phyloP scores from a whole-genome alignment of 2,888 invertebrate species.

The Diloba caeruleocephala region DNA sequence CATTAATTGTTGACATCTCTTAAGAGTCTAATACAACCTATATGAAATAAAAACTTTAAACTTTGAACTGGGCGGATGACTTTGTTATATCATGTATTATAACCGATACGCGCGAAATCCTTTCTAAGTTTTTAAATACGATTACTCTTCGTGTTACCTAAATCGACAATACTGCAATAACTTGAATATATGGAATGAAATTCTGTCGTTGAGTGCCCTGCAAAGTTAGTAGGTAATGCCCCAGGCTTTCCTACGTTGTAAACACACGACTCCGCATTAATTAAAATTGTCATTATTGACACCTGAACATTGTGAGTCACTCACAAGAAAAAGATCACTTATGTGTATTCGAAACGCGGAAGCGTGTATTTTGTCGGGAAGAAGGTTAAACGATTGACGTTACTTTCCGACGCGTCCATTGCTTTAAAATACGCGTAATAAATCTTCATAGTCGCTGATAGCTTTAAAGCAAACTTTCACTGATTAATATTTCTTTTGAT shows the following conservation, averaged over 20 bases:
- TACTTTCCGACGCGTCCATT: slow-evolving; percentile 64
- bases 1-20: too few relatives aligned
- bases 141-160: too few relatives aligned
- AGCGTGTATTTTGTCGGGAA: slow-evolving; percentile 62
- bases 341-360: slow-evolving; percentile 66
- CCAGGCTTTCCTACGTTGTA: too few relatives aligned
- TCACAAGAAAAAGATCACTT: slow-evolving; percentile 55
- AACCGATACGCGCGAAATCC: too few relatives aligned
- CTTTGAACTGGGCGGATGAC: too few relatives aligned
- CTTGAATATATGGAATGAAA: slow-evolving; percentile 15
- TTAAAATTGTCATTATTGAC: slow-evolving; percentile 65
- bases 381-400: slow-evolving; percentile 69
- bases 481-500: slow-evolving; percentile 76
- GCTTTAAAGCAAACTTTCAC: slow-evolving; percentile 72
- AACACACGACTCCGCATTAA: slow-evolving; percentile 51
- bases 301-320: slow-evolving; percentile 64
- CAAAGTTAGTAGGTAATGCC: slow-evolving; percentile 25
- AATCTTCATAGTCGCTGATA: slow-evolving; percentile 57
- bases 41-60: too few relatives aligned
- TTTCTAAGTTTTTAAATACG: too few relatives aligned
- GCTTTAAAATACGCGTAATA: slow-evolving; percentile 56
- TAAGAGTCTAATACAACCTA: too few relatives aligned
- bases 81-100: too few relatives aligned
- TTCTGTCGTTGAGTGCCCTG: slow-evolving; percentile 12
- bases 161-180: too few relatives aligned